Conservation (phyloP, 2,113 vertebrate genomes). For the Mus spicilegus region DNA sequence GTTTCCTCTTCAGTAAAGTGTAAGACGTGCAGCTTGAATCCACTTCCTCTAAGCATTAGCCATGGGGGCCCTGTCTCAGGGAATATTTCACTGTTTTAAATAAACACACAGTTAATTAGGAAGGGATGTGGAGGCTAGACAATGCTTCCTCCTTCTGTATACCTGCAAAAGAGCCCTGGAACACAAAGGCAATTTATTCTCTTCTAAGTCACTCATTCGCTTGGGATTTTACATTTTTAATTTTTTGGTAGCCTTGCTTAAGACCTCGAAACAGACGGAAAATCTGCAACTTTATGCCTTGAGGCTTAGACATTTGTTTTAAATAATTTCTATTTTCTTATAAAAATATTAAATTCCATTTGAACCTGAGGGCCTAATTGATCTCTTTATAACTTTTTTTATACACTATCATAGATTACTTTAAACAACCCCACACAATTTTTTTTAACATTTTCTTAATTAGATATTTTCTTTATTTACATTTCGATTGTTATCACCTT, state of each 20-base stretch:
- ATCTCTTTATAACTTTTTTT: not conserved
- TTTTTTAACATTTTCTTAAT: no score
- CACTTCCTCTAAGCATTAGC: not conserved
- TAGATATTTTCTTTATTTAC: no score
- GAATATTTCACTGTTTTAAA: conserved; percentile 20
- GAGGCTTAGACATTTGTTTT: not conserved
- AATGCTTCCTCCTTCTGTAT: not conserved
- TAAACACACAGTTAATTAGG: not conserved
- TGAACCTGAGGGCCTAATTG: not conserved
- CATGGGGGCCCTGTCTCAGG: not conserved
- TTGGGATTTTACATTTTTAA: not conserved
- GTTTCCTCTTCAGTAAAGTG: not conserved
- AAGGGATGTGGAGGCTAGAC: not conserved
- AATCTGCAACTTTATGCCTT: not conserved
- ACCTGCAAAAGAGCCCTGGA: not conserved
- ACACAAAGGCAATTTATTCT: not conserved
- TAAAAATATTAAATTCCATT: conserved; percentile 9
- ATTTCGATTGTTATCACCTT: no score
- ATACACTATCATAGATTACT: not conserved
- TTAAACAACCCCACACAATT: not conserved
- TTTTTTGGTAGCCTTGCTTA: not conserved
- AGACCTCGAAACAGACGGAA: not conserved
- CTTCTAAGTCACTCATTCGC: not conserved
- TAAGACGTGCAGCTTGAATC: not conserved
- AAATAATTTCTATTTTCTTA: not conserved